Percentiles rank a stretch among this genome's conserved stretches.
These are phyloP conservation scores for Serinus canaria DNA, from an alignment of 2,113 vertebrate species.

Conservation along the genomic window DNA sequence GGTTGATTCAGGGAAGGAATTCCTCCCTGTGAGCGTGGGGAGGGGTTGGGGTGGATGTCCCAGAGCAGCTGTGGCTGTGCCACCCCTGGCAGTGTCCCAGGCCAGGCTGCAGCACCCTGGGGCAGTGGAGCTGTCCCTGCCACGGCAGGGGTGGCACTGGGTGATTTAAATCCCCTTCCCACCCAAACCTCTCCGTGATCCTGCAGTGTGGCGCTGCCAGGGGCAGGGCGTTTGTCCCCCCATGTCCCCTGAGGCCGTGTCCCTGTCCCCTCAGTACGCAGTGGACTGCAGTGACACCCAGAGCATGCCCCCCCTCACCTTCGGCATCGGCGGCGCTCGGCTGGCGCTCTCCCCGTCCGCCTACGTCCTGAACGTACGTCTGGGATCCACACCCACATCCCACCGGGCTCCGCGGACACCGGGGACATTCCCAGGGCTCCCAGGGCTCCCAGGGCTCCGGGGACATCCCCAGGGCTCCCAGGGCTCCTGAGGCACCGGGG, in stretches of 20 bases:
- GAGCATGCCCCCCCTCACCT: constrained; percentile 57
- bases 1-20: background rate
- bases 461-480: too few relatives aligned
- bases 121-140: accelerated
- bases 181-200: background rate
- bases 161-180: background rate
- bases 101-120: background rate
- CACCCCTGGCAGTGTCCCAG: background rate
- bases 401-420: too few relatives aligned
- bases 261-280: background rate
- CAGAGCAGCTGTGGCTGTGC: background rate
- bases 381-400: too few relatives aligned
- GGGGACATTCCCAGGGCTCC: too few relatives aligned
- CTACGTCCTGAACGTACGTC: constrained; percentile 49
- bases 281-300: constrained; percentile 34
- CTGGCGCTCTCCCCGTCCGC: constrained; percentile 43
- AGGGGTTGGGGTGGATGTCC: background rate
- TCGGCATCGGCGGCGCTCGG: constrained; percentile 25
- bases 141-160: too few relatives aligned
- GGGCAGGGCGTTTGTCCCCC: background rate
- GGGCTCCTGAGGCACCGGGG: too few relatives aligned
- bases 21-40: background rate
- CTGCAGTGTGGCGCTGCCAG: accelerated
- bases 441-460: too few relatives aligned
- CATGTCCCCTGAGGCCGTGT: accelerated